A percentile compares a stretch with the other conserved stretches of the same genome.
Evolutionary conservation across 2,888 invertebrate genomes (phyloP).

Genomic region (Drosophila colorata): DNA sequence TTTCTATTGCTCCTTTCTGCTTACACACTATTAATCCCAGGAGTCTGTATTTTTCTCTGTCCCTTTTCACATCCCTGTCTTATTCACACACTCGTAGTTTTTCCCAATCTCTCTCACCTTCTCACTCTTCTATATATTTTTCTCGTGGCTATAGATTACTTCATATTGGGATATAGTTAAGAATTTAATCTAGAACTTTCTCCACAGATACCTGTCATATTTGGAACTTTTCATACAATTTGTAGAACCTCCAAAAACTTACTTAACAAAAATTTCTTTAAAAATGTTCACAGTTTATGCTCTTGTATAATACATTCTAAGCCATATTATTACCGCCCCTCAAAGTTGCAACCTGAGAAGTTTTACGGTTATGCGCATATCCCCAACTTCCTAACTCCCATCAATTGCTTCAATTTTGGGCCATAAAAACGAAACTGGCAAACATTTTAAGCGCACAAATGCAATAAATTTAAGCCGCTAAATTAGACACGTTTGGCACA

Average conservation of each 20-base stretch:
- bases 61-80: too few relatives aligned
- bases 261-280: background rate
- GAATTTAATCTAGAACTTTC: background rate
- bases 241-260: slow-evolving; percentile 5
- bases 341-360: slow-evolving; percentile 14
- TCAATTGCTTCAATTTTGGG: slow-evolving; percentile 46
- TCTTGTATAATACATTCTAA: background rate
- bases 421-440: slow-evolving; percentile 68
- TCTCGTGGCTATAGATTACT: background rate
- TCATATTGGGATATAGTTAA: background rate
- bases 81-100: too few relatives aligned
- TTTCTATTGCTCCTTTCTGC: too few relatives aligned
- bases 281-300: background rate
- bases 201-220: background rate
- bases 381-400: slow-evolving; percentile 39
- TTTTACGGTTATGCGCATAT: slow-evolving; percentile 35
- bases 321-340: background rate
- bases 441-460: slow-evolving; percentile 70
- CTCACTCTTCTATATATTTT: too few relatives aligned
- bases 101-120: too few relatives aligned
- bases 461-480: slow-evolving; percentile 74
- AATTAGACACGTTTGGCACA: slow-evolving; percentile 73
- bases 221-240: background rate
- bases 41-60: too few relatives aligned
- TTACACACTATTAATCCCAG: too few relatives aligned